A percentile compares a stretch with the other conserved stretches of the same genome.
These are phyloP conservation scores for Andrena cerasifolii DNA, from an alignment of 1,140 invertebrate species.

Conservation along the genomic window DNA sequence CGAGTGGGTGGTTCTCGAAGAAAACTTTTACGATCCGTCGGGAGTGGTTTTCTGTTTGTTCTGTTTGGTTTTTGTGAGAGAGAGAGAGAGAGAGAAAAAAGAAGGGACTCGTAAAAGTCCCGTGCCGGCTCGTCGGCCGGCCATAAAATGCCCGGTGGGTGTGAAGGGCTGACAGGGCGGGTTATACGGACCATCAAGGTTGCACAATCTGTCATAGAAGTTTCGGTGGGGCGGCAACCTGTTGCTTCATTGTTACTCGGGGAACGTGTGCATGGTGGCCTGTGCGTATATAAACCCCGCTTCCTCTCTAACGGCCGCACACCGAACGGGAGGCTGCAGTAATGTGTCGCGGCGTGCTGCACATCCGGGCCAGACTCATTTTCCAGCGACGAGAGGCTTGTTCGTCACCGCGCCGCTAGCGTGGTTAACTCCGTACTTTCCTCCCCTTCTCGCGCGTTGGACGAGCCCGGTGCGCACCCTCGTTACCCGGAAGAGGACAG, in stretches of 20 bases:
- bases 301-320: slow-evolving; percentile 49
- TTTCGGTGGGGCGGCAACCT: slow-evolving; percentile 63
- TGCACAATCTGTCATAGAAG: slow-evolving; percentile 70
- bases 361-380: slow-evolving; percentile 51
- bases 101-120: slow-evolving; percentile 62
- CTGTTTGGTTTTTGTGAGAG: background rate
- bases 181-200: slow-evolving; percentile 70
- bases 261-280: slow-evolving; percentile 58
- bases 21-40: slow-evolving; percentile 55
- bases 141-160: slow-evolving; percentile 66
- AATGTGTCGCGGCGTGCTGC: slow-evolving; percentile 38
- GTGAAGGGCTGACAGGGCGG: slow-evolving; percentile 66
- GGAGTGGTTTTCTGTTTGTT: slow-evolving; percentile 60
- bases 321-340: slow-evolving; percentile 10
- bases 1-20: slow-evolving; percentile 27
- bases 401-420: slow-evolving; percentile 51
- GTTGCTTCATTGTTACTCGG: slow-evolving; percentile 69
- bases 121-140: slow-evolving; percentile 21
- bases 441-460: too few relatives aligned
- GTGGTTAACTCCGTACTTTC: slow-evolving; percentile 3
- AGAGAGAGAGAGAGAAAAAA: background rate
- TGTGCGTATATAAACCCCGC: slow-evolving; percentile 53
- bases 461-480: too few relatives aligned
- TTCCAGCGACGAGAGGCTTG: slow-evolving; percentile 50
- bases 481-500: too few relatives aligned